Evolutionary conservation across 2,797 vertebrate species (phyloP), one percentile per base, ranked within the genome.

Genomic region (Poeciliopsis gracilis): DNA sequence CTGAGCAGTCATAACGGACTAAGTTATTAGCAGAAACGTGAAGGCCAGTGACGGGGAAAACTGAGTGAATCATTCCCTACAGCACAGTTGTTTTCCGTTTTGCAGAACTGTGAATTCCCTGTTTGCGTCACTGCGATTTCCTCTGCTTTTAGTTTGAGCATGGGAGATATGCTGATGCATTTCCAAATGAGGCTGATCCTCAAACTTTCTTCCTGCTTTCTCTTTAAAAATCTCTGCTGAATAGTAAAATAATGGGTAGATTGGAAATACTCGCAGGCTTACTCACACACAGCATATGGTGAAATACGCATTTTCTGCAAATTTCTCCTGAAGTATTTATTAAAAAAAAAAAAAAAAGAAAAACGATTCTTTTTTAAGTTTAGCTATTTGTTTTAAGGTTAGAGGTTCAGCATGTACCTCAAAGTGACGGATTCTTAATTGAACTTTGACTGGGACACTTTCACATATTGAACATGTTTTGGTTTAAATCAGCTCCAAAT

Each of bases 131-230:
- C 73, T 47, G 33, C 25, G 70, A 86, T 82, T 90, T 92, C 86
- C 86, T 88, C 80, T 86, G 77, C 78, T 75, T 73, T 18, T 9
- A 57, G 73, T 59, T 10, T 74, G 75, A 77, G 43, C 74, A 66
- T 10, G 30, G 28, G 36, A 87, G 36, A 89, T 86, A 49, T 90
- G 92, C 92, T 91, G 92, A 93, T 79, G 72, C 80, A 61, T 86
- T 92, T 95, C 89, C 90, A 71, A 76, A 74, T 61, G 23, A 69
- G 33, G 1, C 36, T 80, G 82, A 75, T 47, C 38, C 3, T 11
- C 7, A 45, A 66, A 75, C 51, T 47, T 53, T 63, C n/a, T 61
- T 61, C 66, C 53, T 18, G 28, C 1, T 77, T 80, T 77, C 41
- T 13, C 11, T 81, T 77, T 72, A 61, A 87, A 89, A 82, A 79